phyloP scores from a whole-genome alignment of 2,888 invertebrate species.

The Mamestra brassicae region DNA sequence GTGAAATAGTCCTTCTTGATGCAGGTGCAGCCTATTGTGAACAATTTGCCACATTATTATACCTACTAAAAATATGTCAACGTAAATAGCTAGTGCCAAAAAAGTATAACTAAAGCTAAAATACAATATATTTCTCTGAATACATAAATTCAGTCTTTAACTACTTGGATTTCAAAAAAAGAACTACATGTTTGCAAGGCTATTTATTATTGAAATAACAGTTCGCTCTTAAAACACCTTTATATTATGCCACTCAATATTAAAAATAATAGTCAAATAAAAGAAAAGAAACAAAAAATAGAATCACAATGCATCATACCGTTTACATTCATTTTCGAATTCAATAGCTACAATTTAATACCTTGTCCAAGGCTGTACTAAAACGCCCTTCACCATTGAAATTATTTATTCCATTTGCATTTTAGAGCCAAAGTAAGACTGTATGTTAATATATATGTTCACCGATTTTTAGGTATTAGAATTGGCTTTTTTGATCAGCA shows the following conservation, averaged over 20 bases:
- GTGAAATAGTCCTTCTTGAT: background rate
- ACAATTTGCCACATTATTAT: background rate
- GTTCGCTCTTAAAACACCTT: background rate
- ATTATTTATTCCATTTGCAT: constrained; percentile 24
- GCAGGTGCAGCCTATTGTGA: background rate
- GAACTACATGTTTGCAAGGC: too few relatives aligned
- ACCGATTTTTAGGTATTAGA: too few relatives aligned
- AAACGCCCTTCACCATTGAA: constrained; percentile 51
- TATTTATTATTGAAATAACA: background rate
- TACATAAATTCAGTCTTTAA: too few relatives aligned
- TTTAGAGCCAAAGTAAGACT: constrained; percentile 1
- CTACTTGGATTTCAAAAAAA: too few relatives aligned
- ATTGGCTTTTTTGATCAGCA: too few relatives aligned
- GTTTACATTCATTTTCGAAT: constrained; percentile 55
- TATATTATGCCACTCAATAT: background rate
- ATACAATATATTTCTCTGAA: too few relatives aligned
- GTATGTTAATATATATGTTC: too few relatives aligned
- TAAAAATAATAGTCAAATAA: background rate
- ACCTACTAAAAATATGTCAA: background rate
- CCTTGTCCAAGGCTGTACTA: constrained; percentile 41
- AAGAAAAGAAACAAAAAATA: background rate
- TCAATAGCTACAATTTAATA: constrained; percentile 38
- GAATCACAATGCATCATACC: constrained; percentile 17
- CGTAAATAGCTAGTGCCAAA: background rate
- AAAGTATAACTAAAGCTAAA: too few relatives aligned